Base-by-base conservation (phyloP, 2,113 vertebrate species). In the Callocephalon fimbriatum region DNA sequence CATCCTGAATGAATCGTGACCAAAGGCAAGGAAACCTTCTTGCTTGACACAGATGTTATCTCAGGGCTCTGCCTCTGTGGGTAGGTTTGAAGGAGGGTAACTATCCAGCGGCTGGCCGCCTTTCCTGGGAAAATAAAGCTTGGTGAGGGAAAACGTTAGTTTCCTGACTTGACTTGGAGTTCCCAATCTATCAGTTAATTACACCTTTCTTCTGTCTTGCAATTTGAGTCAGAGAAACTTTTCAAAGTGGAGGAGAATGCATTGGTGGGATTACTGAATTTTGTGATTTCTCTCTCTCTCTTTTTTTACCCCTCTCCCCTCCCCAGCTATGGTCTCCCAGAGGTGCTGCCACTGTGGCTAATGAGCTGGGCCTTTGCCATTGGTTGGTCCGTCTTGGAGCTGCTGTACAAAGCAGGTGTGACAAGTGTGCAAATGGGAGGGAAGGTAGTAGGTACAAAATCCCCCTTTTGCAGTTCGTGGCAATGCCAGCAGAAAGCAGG, bases 331-430 rank as follows among this genome's bases (percentile, higher is more conserved):
- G 1, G 31, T 51, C 5, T 32, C 18, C 4, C 23, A 66, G 26
- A 72, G 22, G 9, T 4, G 2, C 22, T 86, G 7, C 22, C 4
- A 4, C 4, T 11, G 5, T 51, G 12, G 8, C 37, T 67, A 37
- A 29, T 22, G 32, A 7, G 6, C 21, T 58, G 3, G 10, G 14
- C 15, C 26, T 61, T 53, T 50, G 8, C 19, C 47, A 68, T 32
- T 3, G 12, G 3, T 6, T 2, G 16, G 5, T 47, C 37, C 0
- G 1, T n/a, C 47, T 65, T 42, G 29, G 29, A 76, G 29, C 25
- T n/a, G 7, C 25, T 56, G 10, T 29, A 56, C 12, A n/a, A 50
- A 80, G 15, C 20, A 74, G 37, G 8, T 58, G 56, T 71, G 20
- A 7, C 38, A 44, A 80, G 53, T 10, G 27, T n/a, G 32, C 5